Evolutionary conservation across 1,140 invertebrate species (phyloP).

Genomic region (Myzus persicae): DNA sequence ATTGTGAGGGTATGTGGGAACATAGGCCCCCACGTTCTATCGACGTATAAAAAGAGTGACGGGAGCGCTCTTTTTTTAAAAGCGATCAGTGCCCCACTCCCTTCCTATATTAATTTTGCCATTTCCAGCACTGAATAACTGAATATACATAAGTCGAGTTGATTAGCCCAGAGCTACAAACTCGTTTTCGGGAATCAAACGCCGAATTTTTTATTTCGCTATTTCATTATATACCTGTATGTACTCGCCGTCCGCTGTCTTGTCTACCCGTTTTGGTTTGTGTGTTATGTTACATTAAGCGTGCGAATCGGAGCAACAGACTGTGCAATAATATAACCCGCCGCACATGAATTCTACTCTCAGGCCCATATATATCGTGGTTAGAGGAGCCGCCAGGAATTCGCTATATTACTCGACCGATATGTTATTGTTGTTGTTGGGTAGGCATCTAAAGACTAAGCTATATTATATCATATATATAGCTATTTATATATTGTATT

Average conservation of each 20-base stretch:
- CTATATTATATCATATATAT: background rate
- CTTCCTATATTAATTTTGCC: no score
- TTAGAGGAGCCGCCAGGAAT: background rate
- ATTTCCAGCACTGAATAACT: no score
- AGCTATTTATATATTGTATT: background rate
- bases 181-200: background rate
- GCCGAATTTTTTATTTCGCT: background rate
- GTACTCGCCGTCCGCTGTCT: background rate
- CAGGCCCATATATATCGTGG: background rate
- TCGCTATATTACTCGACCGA: background rate
- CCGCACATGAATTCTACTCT: background rate
- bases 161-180: background rate
- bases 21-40: no score
- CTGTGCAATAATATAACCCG: background rate
- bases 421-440: background rate
- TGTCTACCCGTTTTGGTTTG: background rate
- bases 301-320: background rate
- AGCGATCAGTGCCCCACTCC: no score
- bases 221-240: background rate
- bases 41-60: no score
- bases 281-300: background rate
- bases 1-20: no score
- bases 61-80: no score
- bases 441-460: background rate
- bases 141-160: no score